phyloP scores from a whole-genome alignment of 2,888 invertebrate genomes.

The Spisula subtruncata region DNA sequence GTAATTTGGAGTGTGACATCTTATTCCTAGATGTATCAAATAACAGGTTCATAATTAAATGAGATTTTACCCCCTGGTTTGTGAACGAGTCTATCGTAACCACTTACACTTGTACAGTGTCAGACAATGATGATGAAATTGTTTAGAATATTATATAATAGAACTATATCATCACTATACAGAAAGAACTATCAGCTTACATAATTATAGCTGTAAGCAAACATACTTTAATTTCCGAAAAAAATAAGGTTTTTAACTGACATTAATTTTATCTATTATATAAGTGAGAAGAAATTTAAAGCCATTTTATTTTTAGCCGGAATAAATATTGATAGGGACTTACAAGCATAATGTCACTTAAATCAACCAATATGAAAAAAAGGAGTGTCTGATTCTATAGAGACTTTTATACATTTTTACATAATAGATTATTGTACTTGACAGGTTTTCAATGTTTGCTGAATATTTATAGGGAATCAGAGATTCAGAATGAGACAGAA shows the following conservation, averaged over 20 bases:
- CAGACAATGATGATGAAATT: background rate
- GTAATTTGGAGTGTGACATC: background rate
- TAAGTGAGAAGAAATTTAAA: background rate
- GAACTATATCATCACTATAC: background rate
- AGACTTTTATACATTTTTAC: background rate
- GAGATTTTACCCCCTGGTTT: background rate
- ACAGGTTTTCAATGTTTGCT: background rate
- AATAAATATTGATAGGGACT: background rate
- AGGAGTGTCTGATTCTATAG: background rate
- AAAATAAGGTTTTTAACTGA: background rate
- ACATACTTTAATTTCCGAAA: background rate
- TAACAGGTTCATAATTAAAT: background rate
- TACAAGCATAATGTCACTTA: background rate
- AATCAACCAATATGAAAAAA: background rate
- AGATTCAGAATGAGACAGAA: background rate
- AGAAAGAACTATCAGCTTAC: background rate
- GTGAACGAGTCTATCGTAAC: background rate
- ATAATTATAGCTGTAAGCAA: background rate
- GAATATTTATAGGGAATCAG: constrained; percentile 10
- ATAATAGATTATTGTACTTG: background rate
- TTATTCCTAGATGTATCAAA: background rate
- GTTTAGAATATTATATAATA: background rate
- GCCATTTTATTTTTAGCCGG: background rate
- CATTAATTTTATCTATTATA: background rate
- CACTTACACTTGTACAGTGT: background rate